phyloP scores from a whole-genome alignment of 1,140 invertebrate species.

The Pseudomyrmex pallidus region DNA sequence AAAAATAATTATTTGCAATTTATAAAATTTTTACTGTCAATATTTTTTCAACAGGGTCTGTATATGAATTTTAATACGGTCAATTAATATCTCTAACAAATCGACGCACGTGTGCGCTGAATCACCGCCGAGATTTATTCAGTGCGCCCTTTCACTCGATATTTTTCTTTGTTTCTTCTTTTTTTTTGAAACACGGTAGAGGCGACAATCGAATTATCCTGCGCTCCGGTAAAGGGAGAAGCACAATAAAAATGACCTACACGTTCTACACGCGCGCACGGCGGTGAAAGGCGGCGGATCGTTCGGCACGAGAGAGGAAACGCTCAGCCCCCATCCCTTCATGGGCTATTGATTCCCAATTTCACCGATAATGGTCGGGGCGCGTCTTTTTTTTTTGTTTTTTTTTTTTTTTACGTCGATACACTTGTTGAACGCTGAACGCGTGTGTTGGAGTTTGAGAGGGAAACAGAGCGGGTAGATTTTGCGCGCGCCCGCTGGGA shows the following conservation, averaged over 20 bases:
- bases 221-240: slow-evolving; percentile 20
- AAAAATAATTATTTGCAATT: neutral
- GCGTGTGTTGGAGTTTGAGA: slow-evolving; percentile 49
- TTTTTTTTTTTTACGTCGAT: slow-evolving; percentile 78
- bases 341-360: slow-evolving; percentile 84
- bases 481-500: slow-evolving; percentile 75
- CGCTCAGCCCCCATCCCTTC: slow-evolving; percentile 73
- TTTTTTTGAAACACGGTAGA: slow-evolving; percentile 59
- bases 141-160: neutral
- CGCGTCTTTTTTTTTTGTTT: slow-evolving; percentile 76
- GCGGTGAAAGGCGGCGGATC: slow-evolving; percentile 64
- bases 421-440: slow-evolving; percentile 83
- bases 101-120: slow-evolving; percentile 38
- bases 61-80: slow-evolving; percentile 13
- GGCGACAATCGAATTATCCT: slow-evolving; percentile 74
- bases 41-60: neutral
- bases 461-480: slow-evolving; percentile 66
- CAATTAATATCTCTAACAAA: slow-evolving; percentile 45
- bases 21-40: neutral
- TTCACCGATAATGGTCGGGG: slow-evolving; percentile 82
- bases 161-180: slow-evolving; percentile 3
- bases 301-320: slow-evolving; percentile 58
- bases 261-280: slow-evolving; percentile 36
- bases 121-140: slow-evolving; percentile 46
- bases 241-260: slow-evolving; percentile 43